Evolutionary conservation across 2,888 invertebrate genomes (phyloP), one percentile per base, ranked within the genome.

Genomic region (Pollenia amentaria): DNA sequence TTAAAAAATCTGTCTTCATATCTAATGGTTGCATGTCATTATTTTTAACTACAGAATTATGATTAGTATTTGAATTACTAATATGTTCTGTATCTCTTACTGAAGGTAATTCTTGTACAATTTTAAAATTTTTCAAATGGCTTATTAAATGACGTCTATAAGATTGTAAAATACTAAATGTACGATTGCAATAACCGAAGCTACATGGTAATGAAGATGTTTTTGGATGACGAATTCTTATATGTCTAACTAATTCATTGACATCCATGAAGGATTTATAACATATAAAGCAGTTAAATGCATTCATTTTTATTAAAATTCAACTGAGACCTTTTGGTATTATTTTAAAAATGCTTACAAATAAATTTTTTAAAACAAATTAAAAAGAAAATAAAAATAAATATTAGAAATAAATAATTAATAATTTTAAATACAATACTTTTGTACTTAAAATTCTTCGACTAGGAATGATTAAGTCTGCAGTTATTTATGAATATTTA

Each of bases 81-180:
- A 29, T 29, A 29, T 29, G 2, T 29, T 29, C 29, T 29, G 29
- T 29, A 29, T 29, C 29, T 29, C 29, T 29, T 29, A 29, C 29
- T 29, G 29, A 3, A 3, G 29, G 2, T 29, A 29, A 29, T 29
- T 29, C 29, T 29, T 29, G 29, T 3, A 29, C 29, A 29, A 29
- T 29, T 2, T 29, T 29, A 29, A 1, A 29, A 29, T 29, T 29
- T 29, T 29, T 29, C 29, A 29, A 44, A 38, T 51, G 53, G 46
- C 9, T 51, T 12, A 57, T 29, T 42, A 64, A 67, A 42, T 77
- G 65, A 11, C 10, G 16, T 21, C 16, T 51, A 29, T 55, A 77
- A 48, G 77, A 77, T 18, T 55, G 55, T 8, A 77, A 42, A 2
- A 51, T 64, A 67, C 65, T 51, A 67, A 51, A 77, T 10, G n/a